Percentiles rank a stretch among this genome's conserved stretches.
Evolutionary conservation across 2,888 invertebrate genomes (phyloP).

Genomic region (Protodeltote pygarga): DNA sequence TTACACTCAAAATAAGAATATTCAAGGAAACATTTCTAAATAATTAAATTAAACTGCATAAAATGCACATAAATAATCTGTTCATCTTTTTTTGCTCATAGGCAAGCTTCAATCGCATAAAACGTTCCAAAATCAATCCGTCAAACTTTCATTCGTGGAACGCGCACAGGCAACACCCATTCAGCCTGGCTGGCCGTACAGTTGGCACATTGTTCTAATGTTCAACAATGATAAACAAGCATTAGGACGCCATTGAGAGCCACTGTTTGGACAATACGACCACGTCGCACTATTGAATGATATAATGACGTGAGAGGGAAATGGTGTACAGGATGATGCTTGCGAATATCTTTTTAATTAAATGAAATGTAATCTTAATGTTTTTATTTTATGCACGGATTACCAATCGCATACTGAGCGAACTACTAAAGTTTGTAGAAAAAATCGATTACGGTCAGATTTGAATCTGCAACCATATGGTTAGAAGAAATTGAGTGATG

Average conservation of each 20-base stretch:
- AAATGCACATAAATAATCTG: background rate
- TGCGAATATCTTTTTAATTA: too few relatives aligned
- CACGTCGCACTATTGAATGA: slow-evolving; percentile 45
- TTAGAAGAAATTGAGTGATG: too few relatives aligned
- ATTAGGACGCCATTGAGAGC: slow-evolving; percentile 69
- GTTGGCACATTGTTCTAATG: slow-evolving; percentile 63
- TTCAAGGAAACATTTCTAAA: too few relatives aligned
- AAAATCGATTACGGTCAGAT: too few relatives aligned
- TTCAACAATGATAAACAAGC: slow-evolving; percentile 72
- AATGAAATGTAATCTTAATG: too few relatives aligned
- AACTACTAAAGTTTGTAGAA: too few relatives aligned
- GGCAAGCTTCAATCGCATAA: slow-evolving; percentile 3
- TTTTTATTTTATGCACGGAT: too few relatives aligned
- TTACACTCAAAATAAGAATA: too few relatives aligned
- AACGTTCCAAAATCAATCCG: slow-evolving; percentile 47
- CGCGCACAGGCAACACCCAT: slow-evolving; percentile 42
- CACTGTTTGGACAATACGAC: slow-evolving; percentile 75
- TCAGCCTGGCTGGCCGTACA: slow-evolving; percentile 52
- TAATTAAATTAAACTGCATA: too few relatives aligned
- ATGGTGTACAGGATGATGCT: slow-evolving; percentile 9
- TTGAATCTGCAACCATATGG: too few relatives aligned
- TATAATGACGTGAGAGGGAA: slow-evolving; percentile 29
- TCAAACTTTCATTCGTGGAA: slow-evolving; percentile 63
- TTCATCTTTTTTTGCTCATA: slow-evolving; percentile 1
- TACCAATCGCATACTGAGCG: too few relatives aligned